These are phyloP conservation scores for Scrobipalpa atriplicella DNA, from an alignment of 2,888 invertebrate species.

Conservation along the genomic window DNA sequence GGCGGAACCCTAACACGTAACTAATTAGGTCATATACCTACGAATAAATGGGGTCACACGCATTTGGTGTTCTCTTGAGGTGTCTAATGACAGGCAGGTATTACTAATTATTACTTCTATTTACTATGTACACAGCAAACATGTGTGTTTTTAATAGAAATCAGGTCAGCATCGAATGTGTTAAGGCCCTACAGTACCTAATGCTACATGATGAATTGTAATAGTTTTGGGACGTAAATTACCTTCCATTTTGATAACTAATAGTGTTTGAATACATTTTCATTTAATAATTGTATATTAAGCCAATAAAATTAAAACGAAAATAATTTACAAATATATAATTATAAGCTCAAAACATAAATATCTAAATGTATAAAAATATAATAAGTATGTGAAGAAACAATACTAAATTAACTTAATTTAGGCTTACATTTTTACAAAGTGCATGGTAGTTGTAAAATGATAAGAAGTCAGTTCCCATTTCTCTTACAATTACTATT, in stretches of 20 bases:
- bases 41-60: no score
- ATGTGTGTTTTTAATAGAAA: no score
- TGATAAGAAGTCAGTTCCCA: constrained; percentile 67
- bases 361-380: constrained; percentile 46
- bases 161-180: no score
- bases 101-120: no score
- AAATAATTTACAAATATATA: constrained; percentile 33
- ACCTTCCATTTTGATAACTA: neutral
- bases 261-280: neutral
- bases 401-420: constrained; percentile 54
- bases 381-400: constrained; percentile 48
- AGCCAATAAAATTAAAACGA: constrained; percentile 32
- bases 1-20: neutral
- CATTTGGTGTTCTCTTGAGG: neutral
- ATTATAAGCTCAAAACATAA: constrained; percentile 40
- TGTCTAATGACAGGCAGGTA: no score
- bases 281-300: neutral
- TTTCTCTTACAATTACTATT: constrained; percentile 73
- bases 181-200: no score
- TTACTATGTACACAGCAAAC: no score
- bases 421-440: constrained; percentile 69
- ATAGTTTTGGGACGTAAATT: neutral
- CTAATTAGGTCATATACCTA: neutral
- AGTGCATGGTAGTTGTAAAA: constrained; percentile 62
- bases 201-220: neutral